Evolutionary conservation across 2,888 invertebrate genomes (phyloP), one percentile per base, ranked within the genome.

Genomic region (Diogma glabrata): DNA sequence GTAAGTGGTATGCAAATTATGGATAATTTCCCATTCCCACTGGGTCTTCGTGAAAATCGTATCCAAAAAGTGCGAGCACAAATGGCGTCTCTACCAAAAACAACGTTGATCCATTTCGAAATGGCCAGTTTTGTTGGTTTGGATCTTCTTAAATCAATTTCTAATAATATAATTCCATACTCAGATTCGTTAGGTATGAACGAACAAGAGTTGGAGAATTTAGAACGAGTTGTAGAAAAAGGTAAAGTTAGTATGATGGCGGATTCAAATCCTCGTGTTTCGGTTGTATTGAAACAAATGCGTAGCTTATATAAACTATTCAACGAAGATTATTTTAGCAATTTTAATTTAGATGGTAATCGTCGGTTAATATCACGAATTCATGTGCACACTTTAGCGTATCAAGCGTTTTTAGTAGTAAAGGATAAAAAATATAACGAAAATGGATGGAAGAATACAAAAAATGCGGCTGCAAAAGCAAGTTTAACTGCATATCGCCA

Each of bases 151-250:
- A 70, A 75, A 51, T 79, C 84, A 46, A 67, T 90, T 1, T 75
- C 78, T 1, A 73, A 79, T 4, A 73, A 77, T 57, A 75, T 90
- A 0, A 71, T 89, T 54, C 84, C 86, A 0, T 81, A 77, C 61
- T 77, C 84, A 0, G 87, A 90, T 63, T 89, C 89, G 1, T 72
- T 89, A 4, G 90, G 90, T 3, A 88, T 89, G 87, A 90, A 90
- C 62, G 90, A 90, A 63, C 89, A 90, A 68, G 90, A 90, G 68
- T 70, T 89, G 50, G 79, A 84, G 1, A 90, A 88, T 69, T 67
- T 90, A 8, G 75, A 80, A 53, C 82, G 81, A 63, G 76, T 86
- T 4, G 67, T 88, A 49, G 74, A 78, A 54, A 73, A 78, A 60
- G 85, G 84, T 3, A 79, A 82, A 59, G 78, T 87, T 7, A 83